These are phyloP conservation scores for Brachyalestes nurse DNA, from an alignment of 2,797 vertebrate species.

Conservation along the genomic window DNA sequence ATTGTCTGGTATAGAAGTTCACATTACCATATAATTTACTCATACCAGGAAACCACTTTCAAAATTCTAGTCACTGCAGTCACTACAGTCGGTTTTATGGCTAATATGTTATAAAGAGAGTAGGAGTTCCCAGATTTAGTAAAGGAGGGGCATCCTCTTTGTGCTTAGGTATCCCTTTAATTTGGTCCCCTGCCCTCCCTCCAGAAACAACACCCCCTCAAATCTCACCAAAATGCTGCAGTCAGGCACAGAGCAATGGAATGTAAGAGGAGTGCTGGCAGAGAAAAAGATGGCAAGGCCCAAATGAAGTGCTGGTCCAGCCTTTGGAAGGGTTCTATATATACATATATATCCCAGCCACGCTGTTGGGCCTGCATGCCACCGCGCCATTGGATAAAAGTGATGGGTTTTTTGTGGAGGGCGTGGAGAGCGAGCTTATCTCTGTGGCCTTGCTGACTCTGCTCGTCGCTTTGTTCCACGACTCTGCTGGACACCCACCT, in stretches of 20 bases:
- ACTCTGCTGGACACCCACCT: constrained; percentile 73
- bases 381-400: constrained; percentile 71
- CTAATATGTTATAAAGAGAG: constrained; percentile 2
- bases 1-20: background rate
- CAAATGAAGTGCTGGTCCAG: constrained; percentile 65
- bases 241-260: constrained; percentile 57
- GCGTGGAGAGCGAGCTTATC: constrained; percentile 72
- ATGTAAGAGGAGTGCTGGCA: constrained; percentile 69
- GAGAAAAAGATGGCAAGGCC: constrained; percentile 63
- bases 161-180: constrained; percentile 8
- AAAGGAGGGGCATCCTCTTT: background rate
- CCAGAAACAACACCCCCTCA: background rate
- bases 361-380: constrained; percentile 52
- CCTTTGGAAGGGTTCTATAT: constrained; percentile 70
- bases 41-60: background rate
- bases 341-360: constrained; percentile 73
- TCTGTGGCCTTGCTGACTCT: constrained; percentile 77
- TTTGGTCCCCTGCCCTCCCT: background rate
- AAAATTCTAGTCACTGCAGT: background rate
- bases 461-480: constrained; percentile 85
- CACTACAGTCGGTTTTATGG: background rate
- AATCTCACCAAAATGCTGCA: constrained; percentile 59
- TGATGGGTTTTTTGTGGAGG: constrained; percentile 52
- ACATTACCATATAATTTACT: background rate
- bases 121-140: constrained; percentile 1